Percentiles rank a stretch among this genome's conserved stretches.
Evolutionary conservation across 2,113 vertebrate species (phyloP).

Genomic region (Seriola quinqueradiata): DNA sequence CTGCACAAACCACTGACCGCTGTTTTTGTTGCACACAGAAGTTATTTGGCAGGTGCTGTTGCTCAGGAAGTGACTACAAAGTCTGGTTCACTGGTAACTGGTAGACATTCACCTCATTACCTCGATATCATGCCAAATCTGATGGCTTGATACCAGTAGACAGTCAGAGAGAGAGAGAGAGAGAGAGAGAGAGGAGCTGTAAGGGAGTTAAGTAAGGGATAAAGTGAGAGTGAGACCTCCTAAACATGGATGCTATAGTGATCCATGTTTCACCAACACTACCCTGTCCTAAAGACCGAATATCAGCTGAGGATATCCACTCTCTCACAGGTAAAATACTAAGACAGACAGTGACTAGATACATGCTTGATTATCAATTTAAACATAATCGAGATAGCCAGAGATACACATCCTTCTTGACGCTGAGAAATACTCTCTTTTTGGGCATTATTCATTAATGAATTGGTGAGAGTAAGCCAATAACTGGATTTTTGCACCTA

Average conservation of each 20-base stretch:
- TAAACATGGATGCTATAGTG: not conserved
- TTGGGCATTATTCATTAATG: too few relatives aligned
- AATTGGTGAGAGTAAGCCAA: too few relatives aligned
- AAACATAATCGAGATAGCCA: not conserved
- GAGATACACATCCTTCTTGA: not conserved
- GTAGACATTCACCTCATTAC: slow-evolving; percentile 9
- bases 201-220: not conserved
- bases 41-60: not conserved
- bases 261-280: not conserved
- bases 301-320: not conserved
- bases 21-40: not conserved
- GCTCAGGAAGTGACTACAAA: not conserved
- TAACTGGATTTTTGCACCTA: too few relatives aligned
- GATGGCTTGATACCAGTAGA: slow-evolving; percentile 28
- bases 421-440: too few relatives aligned
- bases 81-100: slow-evolving; percentile 8
- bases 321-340: not conserved
- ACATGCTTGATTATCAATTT: not conserved
- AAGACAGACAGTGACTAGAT: not conserved
- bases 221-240: not conserved
- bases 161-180: not conserved
- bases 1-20: not conserved
- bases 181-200: not conserved
- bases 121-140: not conserved
- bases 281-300: not conserved